Evolutionary conservation across 2,888 invertebrate species (phyloP).

Genomic region (Lampropteryx suffumata): DNA sequence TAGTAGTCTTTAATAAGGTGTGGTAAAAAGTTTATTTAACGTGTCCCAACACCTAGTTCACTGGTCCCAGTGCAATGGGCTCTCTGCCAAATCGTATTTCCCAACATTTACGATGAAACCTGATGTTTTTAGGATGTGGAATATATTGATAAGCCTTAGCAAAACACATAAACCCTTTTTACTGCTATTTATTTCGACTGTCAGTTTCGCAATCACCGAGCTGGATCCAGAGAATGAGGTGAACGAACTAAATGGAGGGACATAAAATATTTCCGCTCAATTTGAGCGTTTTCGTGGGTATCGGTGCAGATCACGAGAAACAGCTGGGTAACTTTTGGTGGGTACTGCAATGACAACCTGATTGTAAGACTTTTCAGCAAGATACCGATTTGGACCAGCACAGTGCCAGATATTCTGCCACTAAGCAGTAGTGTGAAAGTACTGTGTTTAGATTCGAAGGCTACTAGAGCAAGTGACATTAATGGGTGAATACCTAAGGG

Average conservation of each 20-base stretch:
- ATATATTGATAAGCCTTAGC: constrained; percentile 21
- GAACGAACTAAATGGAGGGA: constrained; percentile 48
- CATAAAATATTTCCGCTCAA: constrained; percentile 60
- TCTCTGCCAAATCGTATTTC: neutral
- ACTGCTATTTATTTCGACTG: constrained; percentile 28
- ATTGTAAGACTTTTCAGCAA: too few species aligned
- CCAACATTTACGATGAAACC: constrained; percentile 13
- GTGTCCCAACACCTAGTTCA: neutral
- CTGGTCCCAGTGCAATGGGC: neutral
- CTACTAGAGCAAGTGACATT: too few species aligned
- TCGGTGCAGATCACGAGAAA: constrained; percentile 2
- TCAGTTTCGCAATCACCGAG: constrained; percentile 24
- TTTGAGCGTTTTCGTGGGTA: constrained; percentile 34
- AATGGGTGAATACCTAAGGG: too few species aligned
- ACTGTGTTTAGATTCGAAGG: too few species aligned
- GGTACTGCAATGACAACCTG: too few species aligned
- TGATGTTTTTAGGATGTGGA: constrained; percentile 26
- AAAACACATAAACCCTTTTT: constrained; percentile 30
- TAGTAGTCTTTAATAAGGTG: too few species aligned
- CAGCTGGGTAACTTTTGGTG: constrained; percentile 5
- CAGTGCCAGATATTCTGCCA: too few species aligned
- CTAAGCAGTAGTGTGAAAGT: too few species aligned
- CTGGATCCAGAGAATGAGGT: constrained; percentile 41
- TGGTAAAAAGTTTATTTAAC: neutral
- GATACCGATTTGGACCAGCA: too few species aligned